Conservation (phyloP, 2,113 vertebrate species). For the Lates calcarifer region DNA sequence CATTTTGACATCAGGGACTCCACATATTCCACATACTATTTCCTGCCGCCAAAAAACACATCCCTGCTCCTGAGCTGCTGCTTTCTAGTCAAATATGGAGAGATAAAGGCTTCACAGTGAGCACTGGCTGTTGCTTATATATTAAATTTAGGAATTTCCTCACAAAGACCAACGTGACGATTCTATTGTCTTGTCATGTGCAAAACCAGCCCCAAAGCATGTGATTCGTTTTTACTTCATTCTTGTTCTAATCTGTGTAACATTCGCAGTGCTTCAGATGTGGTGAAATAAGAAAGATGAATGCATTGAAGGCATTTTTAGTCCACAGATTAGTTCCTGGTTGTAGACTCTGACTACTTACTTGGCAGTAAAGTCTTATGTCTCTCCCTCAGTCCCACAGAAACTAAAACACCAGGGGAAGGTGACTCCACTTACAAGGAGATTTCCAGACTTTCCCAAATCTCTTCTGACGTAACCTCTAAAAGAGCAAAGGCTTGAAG, state of each 20-base stretch:
- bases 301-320: neutral
- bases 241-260: neutral
- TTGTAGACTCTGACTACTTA: no score
- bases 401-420: neutral
- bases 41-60: no score
- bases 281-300: neutral
- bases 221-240: neutral
- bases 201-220: neutral
- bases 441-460: conserved; percentile 1
- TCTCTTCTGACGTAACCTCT: neutral
- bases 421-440: neutral
- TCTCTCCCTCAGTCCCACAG: neutral
- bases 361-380: no score
- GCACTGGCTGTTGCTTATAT: no score
- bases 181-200: neutral
- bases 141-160: no score
- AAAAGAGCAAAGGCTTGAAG: conserved; percentile 25
- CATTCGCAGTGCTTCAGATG: neutral
- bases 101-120: no score
- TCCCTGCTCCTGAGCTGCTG: no score
- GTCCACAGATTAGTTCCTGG: no score
- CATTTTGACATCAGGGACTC: no score
- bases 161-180: no score
- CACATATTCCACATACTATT: no score
- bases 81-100: no score